phyloP scores from a whole-genome alignment of 2,888 invertebrate species.

The Clunio marinus region DNA sequence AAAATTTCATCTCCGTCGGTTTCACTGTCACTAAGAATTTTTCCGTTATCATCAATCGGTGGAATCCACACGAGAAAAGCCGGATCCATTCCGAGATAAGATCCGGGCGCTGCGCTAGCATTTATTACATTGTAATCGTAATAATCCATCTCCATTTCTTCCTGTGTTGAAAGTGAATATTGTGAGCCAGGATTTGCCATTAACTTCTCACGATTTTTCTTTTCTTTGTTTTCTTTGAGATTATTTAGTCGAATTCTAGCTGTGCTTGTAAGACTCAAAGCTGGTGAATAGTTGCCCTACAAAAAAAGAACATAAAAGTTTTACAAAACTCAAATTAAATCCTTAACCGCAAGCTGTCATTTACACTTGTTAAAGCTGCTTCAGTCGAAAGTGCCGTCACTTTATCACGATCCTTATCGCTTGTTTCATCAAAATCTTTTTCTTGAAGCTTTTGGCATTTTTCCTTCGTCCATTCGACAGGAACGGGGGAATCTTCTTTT shows the following conservation, averaged over 20 bases:
- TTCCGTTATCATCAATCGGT: slow-evolving; percentile 64
- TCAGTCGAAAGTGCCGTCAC: slow-evolving; percentile 8
- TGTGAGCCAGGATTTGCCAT: slow-evolving; percentile 68
- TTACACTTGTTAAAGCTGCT: slow-evolving; percentile 40
- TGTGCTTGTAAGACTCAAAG: slow-evolving; percentile 61
- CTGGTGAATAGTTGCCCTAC: slow-evolving; percentile 70
- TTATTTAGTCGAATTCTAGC: slow-evolving; percentile 64
- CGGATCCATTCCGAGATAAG: slow-evolving; percentile 84
- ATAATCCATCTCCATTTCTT: slow-evolving; percentile 79
- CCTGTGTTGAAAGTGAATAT: slow-evolving; percentile 68
- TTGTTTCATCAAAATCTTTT: slow-evolving; percentile 33
- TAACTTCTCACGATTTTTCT: slow-evolving; percentile 66
- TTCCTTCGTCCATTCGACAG: slow-evolving; percentile 8
- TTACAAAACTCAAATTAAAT: not conserved
- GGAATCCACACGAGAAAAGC: slow-evolving; percentile 86
- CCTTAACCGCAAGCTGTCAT: not conserved
- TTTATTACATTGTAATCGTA: slow-evolving; percentile 86
- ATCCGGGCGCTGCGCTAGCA: slow-evolving; percentile 76
- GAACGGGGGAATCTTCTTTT: not conserved
- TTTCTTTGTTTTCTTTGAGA: slow-evolving; percentile 74
- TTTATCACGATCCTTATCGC: slow-evolving; percentile 3
- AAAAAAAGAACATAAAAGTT: slow-evolving; percentile 39
- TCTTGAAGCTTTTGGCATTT: slow-evolving; percentile 21
- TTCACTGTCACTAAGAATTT: slow-evolving; percentile 58
- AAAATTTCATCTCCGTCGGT: slow-evolving; percentile 16